Percentiles rank a stretch among this genome's conserved stretches.
These are phyloP conservation scores for Caenorhabditis sulstoni DNA, from an alignment of 2,888 invertebrate genomes.

Conservation along the genomic window DNA sequence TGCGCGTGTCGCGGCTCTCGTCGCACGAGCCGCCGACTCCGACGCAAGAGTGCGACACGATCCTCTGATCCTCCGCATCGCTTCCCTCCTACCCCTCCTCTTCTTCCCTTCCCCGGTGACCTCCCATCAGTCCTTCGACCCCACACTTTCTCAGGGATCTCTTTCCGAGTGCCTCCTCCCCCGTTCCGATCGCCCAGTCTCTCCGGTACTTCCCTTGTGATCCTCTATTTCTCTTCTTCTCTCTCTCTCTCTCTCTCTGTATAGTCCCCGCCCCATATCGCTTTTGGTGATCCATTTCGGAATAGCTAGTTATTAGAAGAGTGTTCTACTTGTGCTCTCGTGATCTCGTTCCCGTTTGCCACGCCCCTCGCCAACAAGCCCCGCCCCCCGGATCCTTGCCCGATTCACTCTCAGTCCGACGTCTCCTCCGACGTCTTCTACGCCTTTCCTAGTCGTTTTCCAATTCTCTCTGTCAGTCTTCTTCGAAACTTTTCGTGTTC, in stretches of 20 bases:
- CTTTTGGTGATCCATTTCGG: conserved; percentile 20
- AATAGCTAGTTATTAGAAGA: background rate
- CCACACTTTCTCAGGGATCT: conserved; percentile 36
- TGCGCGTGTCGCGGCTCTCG: conserved; percentile 68
- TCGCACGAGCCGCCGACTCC: conserved; percentile 70
- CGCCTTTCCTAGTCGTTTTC: conserved; percentile 10
- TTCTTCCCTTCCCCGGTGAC: conserved; percentile 22
- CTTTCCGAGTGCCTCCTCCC: conserved; percentile 16
- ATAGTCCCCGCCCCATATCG: background rate
- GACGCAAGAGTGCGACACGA: conserved; percentile 63
- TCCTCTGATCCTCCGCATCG: conserved; percentile 44
- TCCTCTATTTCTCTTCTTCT: conserved; percentile 4
- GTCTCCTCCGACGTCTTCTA: background rate
- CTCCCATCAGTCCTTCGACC: too few species aligned
- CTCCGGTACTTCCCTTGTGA: conserved; percentile 2
- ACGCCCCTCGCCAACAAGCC: background rate
- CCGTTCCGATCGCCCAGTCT: conserved; percentile 3
- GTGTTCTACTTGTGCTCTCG: conserved; percentile 11
- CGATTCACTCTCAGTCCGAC: background rate
- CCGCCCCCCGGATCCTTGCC: conserved; percentile 1
- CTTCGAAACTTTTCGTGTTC: conserved; percentile 15
- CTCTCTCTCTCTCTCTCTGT: background rate
- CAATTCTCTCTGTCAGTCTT: background rate
- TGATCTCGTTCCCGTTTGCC: conserved; percentile 15
- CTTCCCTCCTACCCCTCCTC: conserved; percentile 5